Base-by-base conservation (phyloP, 1,140 invertebrate genomes). In the Saccostrea echinata region DNA sequence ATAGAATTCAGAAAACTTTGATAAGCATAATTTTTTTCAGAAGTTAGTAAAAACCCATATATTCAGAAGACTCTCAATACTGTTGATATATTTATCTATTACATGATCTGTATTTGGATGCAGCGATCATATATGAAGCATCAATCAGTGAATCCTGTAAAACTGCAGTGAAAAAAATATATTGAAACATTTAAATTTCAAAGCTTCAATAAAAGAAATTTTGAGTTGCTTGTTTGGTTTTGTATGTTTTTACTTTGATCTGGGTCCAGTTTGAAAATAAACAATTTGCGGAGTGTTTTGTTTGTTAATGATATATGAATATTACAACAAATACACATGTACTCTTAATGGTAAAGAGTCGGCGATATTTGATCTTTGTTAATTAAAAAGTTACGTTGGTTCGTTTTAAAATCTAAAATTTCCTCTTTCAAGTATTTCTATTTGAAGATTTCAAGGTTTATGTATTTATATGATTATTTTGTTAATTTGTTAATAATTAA, bases 401-500 rank as follows among this genome's bases (percentile, higher is more conserved):
- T 21, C n/a, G 16, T 61, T 61, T 12, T 16, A 12, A 76, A 30
- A 76, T 76, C 24, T 76, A 76, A 24, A 30, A 76, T 76, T 33
- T 30, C 68, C 24, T 76, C 9, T 76, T 76, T 76, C 68, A 76
- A 13, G 12, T 16, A 76, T 33, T 76, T 76, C 30, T 16, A 11
- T 33, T 30, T 76, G 30, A 12, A 76, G 27, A 8, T 76, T 27
- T 76, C 68, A 76, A 76, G 68, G 68, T 76, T 76, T 76, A 12
- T 76, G 68, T 16, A 18, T 76, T 30, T 13, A 61, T 30, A 33
- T 76, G 27, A 33, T 76, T 76, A 30, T 76, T 27, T 76, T 33
- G 30, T 76, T 76, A 30, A 33, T 76, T 76, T 76, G 11, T 76
- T 33, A 9, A 33, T 76, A 76, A 76, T 76, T 33, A 33, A 76